These are phyloP conservation scores for Trachelus troglodyta DNA, from an alignment of 2,888 invertebrate genomes.

Conservation along the genomic window DNA sequence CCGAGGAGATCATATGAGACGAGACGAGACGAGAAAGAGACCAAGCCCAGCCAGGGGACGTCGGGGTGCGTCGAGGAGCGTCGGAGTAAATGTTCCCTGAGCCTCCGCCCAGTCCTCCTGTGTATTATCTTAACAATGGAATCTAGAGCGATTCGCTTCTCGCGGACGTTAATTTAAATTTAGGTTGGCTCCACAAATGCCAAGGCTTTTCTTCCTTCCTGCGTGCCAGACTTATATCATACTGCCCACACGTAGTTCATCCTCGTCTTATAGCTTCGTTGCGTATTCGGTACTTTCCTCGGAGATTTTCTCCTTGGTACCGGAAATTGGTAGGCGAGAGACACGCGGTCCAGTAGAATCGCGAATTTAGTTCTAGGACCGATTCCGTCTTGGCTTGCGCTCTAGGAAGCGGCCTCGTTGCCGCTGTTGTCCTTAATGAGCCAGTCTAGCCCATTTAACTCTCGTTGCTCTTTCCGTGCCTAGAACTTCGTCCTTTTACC, in stretches of 20 bases:
- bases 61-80: neutral
- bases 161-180: neutral
- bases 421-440: slow-evolving; percentile 62
- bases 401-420: slow-evolving; percentile 52
- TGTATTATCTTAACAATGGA: slow-evolving; percentile 29
- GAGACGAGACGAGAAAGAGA: neutral
- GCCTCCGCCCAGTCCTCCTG: neutral
- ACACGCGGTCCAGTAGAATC: neutral
- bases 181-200: slow-evolving; percentile 3
- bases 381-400: slow-evolving; percentile 47
- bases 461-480: slow-evolving; percentile 24
- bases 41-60: neutral
- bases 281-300: neutral
- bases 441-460: slow-evolving; percentile 44
- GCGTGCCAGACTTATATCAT: neutral
- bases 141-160: slow-evolving; percentile 26
- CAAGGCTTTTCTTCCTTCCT: slow-evolving; percentile 2
- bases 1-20: neutral
- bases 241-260: neutral
- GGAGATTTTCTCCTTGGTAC: neutral
- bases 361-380: neutral
- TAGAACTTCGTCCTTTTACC: slow-evolving; percentile 14
- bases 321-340: neutral
- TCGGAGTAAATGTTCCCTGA: neutral
- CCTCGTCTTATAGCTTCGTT: neutral